Evolutionary conservation across 2,797 vertebrate species (phyloP), one percentile per base, ranked within the genome.

Genomic region (Garrulus glandarius): DNA sequence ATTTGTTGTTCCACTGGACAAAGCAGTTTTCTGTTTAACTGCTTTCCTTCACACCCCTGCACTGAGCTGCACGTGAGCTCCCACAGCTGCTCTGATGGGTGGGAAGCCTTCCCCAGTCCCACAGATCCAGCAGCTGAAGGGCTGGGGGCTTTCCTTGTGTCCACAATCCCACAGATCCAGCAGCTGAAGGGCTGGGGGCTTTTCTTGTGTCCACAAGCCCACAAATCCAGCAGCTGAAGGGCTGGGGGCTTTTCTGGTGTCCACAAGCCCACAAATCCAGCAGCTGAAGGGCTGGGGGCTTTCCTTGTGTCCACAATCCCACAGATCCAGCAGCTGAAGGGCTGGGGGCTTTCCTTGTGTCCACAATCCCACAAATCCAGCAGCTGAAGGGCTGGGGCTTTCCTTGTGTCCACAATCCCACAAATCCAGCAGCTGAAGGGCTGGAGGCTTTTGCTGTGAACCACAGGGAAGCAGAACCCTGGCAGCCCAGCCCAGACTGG

Each of bases 51-150:
- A 23, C 6, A 39, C 2, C 16, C 10, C 12, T 3, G 1, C 11
- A 17, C 1, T 32, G 24, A 50, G 32, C 29, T 16, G 19, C 32
- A 15, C 0, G 0, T 13, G 30, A 72, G 17, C 21, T 37, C 18
- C 44, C 21, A 46, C 0, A 1, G 47, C 17, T 17, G 29, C 11
- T 74, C 30, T 18, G 41, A 7, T 32, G 5, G 13, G 6, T 1
- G 29, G 86, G 84, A 90, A 89, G n/a, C 27, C 29, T 91, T 75
- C 78, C 60, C n/a, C 15, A 59, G 4, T 8, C 34, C 56, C 56
- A 26, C 3, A 61, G 5, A 13, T 0, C 10, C 34, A 60, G 19
- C 52, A 36, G 24, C 15, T 13, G 41, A 7, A 30, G 72, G 34
- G 17, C 17, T 50, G 43, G 72, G 22, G 5, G 34, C 5, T 14